A percentile compares a stretch with the other conserved stretches of the same genome.
Evolutionary conservation across 92 coral and sea anemone species (phyloP).

Genomic region (Palythoa heliodiscus): DNA sequence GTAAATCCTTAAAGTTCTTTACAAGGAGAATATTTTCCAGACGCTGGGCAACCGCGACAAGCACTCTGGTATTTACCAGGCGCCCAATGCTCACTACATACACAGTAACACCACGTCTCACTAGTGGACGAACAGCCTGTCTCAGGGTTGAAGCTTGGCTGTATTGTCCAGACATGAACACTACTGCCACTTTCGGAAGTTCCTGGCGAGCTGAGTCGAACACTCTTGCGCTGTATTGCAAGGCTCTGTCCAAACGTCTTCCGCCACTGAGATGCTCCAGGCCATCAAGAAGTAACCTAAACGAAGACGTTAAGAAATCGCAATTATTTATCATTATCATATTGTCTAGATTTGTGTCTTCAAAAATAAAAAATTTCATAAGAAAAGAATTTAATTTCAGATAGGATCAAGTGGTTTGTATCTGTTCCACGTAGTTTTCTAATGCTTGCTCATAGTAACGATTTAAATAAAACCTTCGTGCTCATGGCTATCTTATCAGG

Average conservation of each 20-base stretch:
- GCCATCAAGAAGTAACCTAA: conserved; percentile 22
- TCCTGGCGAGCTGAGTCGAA: conserved; percentile 57
- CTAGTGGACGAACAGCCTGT: conserved; percentile 69
- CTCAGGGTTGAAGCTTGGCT: conserved; percentile 49
- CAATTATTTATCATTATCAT: background rate
- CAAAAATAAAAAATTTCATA: no score
- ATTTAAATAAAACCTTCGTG: no score
- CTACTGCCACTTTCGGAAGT: conserved; percentile 67
- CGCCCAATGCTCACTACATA: conserved; percentile 80
- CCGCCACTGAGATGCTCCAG: conserved; percentile 42
- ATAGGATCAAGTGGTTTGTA: no score
- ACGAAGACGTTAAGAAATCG: background rate
- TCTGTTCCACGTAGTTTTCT: no score
- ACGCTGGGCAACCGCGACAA: conserved; percentile 61
- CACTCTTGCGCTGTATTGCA: conserved; percentile 58
- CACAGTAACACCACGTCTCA: conserved; percentile 76
- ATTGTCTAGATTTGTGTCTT: background rate
- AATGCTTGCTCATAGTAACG: no score
- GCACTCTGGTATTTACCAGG: conserved; percentile 61
- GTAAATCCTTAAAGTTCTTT: conserved; percentile 59
- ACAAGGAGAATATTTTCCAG: conserved; percentile 71
- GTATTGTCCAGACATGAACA: conserved; percentile 64
- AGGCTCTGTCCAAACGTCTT: conserved; percentile 54
- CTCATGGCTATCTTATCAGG: no score
- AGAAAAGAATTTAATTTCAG: no score